Percentiles rank a stretch among this genome's conserved stretches.
Evolutionary conservation across 2,888 invertebrate species (phyloP).

Genomic region (Nematopogon swammerdamellus): DNA sequence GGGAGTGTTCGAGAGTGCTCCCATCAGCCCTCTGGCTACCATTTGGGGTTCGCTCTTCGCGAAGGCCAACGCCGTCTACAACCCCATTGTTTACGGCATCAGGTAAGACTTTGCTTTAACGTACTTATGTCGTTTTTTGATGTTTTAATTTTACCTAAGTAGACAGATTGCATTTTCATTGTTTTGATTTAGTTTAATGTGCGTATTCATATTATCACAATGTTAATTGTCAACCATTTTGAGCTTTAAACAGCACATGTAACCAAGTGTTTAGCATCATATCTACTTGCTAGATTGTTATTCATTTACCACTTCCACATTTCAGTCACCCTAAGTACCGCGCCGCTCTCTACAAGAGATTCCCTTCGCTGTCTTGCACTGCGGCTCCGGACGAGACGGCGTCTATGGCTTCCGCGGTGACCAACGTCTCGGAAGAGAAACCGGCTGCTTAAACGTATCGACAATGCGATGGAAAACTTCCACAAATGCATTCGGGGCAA

Average conservation of each 20-base stretch:
- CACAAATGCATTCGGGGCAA: no score
- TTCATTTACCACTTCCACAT: conserved; percentile 13
- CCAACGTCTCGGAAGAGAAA: conserved; percentile 66
- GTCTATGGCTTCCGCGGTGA: conserved; percentile 66
- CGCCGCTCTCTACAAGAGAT: conserved; percentile 70
- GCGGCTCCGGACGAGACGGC: conserved; percentile 57
- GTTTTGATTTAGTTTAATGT: no score
- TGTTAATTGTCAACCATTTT: no score
- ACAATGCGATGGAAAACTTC: not conserved
- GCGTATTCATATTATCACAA: no score
- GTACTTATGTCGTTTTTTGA: no score
- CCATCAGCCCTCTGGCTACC: conserved; percentile 75
- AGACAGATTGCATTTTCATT: no score
- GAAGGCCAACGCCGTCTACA: conserved; percentile 88
- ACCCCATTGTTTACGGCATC: conserved; percentile 88
- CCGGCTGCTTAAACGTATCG: conserved; percentile 51
- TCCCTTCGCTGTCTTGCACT: conserved; percentile 73
- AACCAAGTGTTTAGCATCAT: no score
- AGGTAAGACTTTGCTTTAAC: conserved; percentile 52
- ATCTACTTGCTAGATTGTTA: no score
- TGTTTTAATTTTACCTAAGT: no score
- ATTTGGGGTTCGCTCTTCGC: conserved; percentile 91
- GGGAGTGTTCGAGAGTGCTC: conserved; percentile 72
- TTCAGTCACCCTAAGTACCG: conserved; percentile 76
- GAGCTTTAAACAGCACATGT: no score